Percentiles rank a stretch among this genome's conserved stretches.
Evolutionary conservation across 1,140 invertebrate species (phyloP).

Genomic region (Drosophila guanche): DNA sequence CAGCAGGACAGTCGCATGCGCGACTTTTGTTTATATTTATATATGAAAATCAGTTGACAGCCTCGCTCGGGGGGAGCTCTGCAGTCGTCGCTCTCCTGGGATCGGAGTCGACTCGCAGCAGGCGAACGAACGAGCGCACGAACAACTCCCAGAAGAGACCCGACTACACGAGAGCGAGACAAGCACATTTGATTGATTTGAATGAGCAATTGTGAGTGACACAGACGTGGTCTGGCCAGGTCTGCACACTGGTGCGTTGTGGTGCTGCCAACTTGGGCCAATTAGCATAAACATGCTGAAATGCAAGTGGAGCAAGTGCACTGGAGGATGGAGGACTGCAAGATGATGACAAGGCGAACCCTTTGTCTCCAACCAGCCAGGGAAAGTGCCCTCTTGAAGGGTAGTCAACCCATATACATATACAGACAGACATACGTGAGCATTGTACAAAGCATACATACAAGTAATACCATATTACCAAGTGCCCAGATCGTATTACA

Average conservation of each 20-base stretch:
- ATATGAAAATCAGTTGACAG: constrained; percentile 51
- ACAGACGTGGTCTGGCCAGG: constrained; percentile 8
- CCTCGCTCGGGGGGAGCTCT: no score
- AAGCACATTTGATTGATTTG: constrained; percentile 75
- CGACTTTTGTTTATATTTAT: constrained; percentile 69
- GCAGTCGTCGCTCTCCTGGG: constrained; percentile 31
- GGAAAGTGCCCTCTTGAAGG: constrained; percentile 66
- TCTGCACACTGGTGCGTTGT: neutral
- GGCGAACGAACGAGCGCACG: constrained; percentile 50
- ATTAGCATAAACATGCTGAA: constrained; percentile 77
- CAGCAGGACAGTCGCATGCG: constrained; percentile 50
- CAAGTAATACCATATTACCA: constrained; percentile 34
- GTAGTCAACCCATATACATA: constrained; percentile 44
- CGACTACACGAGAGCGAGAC: constrained; percentile 8
- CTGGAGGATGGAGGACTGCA: constrained; percentile 1
- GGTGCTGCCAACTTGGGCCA: constrained; percentile 71
- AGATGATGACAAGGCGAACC: constrained; percentile 40
- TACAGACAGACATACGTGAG: neutral
- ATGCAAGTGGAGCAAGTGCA: constrained; percentile 75
- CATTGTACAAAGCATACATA: constrained; percentile 30
- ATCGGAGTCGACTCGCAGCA: constrained; percentile 52
- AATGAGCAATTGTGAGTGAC: constrained; percentile 45
- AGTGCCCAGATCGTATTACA: constrained; percentile 70
- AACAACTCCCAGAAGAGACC: constrained; percentile 17
- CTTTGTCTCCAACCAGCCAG: constrained; percentile 55